Evolutionary conservation across 2,113 vertebrate species (phyloP).

Genomic region (Chitala chitala): DNA sequence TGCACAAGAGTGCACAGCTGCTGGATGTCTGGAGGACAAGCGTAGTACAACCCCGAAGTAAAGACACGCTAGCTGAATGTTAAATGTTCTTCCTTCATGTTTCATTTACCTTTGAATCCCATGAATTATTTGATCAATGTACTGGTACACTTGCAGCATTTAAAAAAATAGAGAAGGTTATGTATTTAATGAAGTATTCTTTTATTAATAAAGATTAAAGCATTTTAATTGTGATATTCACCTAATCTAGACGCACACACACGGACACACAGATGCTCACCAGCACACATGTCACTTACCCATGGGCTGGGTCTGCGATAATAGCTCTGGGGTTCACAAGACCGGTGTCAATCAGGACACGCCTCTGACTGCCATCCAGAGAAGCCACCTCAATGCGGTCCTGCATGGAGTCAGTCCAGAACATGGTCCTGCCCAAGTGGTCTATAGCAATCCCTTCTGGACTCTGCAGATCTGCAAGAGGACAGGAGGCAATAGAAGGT

Average conservation of each 20-base stretch:
- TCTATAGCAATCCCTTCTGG: conserved; percentile 88
- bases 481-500: not conserved
- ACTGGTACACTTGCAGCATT: no score
- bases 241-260: not conserved
- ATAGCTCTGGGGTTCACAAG: conserved; percentile 87
- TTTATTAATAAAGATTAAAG: no score
- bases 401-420: conserved; percentile 88
- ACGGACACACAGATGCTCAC: not conserved
- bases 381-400: conserved; percentile 84
- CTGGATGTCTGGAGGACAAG: no score
- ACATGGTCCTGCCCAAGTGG: conserved; percentile 80
- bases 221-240: not conserved
- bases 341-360: conserved; percentile 74
- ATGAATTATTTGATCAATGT: no score
- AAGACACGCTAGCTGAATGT: no score
- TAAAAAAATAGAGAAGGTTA: no score
- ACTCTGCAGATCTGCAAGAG: conserved; percentile 72
- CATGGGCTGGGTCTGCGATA: conserved; percentile 68
- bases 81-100: no score
- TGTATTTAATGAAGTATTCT: no score
- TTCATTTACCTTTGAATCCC: no score
- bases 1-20: no score
- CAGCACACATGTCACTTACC: conserved; percentile 55
- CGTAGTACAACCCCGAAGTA: no score
- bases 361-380: conserved; percentile 76